Evolutionary conservation across 2,113 vertebrate species (phyloP).

Genomic region (Zosterops lateralis): DNA sequence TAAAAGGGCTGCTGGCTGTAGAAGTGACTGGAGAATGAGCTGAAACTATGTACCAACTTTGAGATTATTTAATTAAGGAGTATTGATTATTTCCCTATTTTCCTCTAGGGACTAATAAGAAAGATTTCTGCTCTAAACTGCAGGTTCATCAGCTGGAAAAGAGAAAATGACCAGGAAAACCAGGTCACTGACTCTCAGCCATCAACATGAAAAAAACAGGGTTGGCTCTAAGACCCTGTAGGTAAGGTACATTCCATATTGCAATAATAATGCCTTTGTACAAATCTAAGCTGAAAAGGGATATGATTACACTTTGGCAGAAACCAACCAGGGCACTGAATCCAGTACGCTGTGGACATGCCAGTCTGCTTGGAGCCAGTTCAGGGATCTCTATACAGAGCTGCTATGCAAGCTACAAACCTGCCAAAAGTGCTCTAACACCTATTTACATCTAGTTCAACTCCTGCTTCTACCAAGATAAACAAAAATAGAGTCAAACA

Average conservation of each 20-base stretch:
- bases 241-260: conserved; percentile 18
- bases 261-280: conserved; percentile 62
- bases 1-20: background rate
- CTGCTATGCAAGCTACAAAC: background rate
- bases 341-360: background rate
- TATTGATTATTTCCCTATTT: background rate
- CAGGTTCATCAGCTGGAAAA: background rate
- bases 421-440: background rate
- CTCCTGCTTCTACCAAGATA: background rate
- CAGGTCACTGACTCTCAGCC: background rate
- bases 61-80: background rate
- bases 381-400: background rate
- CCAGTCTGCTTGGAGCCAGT: conserved; percentile 50
- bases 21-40: background rate
- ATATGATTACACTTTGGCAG: conserved; percentile 46
- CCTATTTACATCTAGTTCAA: background rate
- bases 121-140: background rate
- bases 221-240: background rate
- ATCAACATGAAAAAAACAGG: background rate
- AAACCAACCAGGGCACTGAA: conserved; percentile 11
- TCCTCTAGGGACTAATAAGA: background rate
- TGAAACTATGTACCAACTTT: background rate
- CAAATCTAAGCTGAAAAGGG: background rate
- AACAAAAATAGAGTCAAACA: background rate
- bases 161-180: background rate